Evolutionary conservation across 2,113 vertebrate species (phyloP), one percentile per base, ranked within the genome.

Genomic region (Fulmarus glacialis): DNA sequence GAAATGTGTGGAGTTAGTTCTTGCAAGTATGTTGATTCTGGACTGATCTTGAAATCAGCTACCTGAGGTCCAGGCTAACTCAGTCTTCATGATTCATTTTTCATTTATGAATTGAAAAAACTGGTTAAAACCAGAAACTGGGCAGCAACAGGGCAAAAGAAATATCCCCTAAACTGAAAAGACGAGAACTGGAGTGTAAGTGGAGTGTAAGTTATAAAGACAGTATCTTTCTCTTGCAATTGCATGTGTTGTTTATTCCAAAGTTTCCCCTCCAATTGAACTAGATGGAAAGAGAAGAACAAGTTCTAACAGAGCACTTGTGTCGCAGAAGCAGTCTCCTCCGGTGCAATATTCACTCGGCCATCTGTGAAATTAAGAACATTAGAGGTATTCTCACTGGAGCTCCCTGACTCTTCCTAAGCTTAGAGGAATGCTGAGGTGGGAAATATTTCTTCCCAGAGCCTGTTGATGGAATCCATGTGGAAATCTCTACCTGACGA

Each of bases 351-450:
- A 75, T 84, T 87, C 93, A 26, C 85, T 55, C 26, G 17, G 34
- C 85, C 91, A 94, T 63, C 94, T 96, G 87, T 78, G 93, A 95
- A 95, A 95, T 4, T 88, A 77, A 92, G 91, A 93, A 63, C 43
- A 13, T 26, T 32, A 68, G 66, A 60, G 53, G 29, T 73, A 82
- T 96, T 94, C 85, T 90, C 55, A 6, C 11, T 9, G 50, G 62
- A 56, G 82, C 50, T 88, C 52, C 75, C 58, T 38, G 75, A 15
- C 66, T 45, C 48, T 88, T 56, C 66, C 52, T 40, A 67, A 38
- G 32, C 55, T 67, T 15, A 26, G 42, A 55, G 23, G 62, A 34
- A 59, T 40, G 82, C 88, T 67, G 78, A 82, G 85, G 73, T 79
- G 85, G 82, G 88, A 74, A 79, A 50, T 34, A 56, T 47, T 80